These are phyloP conservation scores for Macroramphosus scolopax DNA, from an alignment of 2,797 vertebrate genomes.

Conservation along the genomic window DNA sequence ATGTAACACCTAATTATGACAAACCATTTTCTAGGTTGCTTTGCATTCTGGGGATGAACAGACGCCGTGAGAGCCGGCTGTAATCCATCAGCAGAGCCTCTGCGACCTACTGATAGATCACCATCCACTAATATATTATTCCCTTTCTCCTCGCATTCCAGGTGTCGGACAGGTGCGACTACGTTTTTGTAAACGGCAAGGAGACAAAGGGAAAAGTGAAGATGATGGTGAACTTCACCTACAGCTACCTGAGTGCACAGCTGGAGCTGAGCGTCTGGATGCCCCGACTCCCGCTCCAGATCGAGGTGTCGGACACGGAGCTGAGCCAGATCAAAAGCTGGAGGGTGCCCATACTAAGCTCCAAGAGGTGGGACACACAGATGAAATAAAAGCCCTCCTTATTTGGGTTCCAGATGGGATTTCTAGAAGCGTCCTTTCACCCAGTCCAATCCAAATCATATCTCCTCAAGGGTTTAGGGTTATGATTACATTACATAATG, in stretches of 20 bases:
- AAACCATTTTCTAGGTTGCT: too few relatives aligned
- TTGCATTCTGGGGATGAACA: too few relatives aligned
- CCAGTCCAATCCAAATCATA: constrained; percentile 36
- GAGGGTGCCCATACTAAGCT: constrained; percentile 87
- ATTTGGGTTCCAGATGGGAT: constrained; percentile 20
- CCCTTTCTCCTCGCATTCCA: constrained; percentile 58
- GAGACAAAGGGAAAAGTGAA: constrained; percentile 89
- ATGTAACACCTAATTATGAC: too few relatives aligned
- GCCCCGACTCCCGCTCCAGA: constrained; percentile 88
- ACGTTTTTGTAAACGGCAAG: constrained; percentile 92
- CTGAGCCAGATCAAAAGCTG: constrained; percentile 95
- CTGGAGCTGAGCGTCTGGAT: constrained; percentile 90
- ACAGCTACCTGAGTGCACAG: constrained; percentile 88
- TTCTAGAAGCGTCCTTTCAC: constrained; percentile 14
- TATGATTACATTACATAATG: constrained; percentile 54
- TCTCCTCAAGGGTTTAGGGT: constrained; percentile 38
- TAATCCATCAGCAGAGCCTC: too few relatives aligned
- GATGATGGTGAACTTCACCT: constrained; percentile 87
- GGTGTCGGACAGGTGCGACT: constrained; percentile 93
- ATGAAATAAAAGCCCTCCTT: constrained; percentile 2
- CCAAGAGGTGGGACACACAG: constrained; percentile 68
- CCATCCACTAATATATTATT: too few relatives aligned
- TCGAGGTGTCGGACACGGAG: constrained; percentile 91
- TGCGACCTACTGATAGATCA: too few relatives aligned
- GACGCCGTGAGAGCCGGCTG: too few relatives aligned